Evolutionary conservation across 2,113 vertebrate species (phyloP).

Genomic region (Triplophysa siluroides): DNA sequence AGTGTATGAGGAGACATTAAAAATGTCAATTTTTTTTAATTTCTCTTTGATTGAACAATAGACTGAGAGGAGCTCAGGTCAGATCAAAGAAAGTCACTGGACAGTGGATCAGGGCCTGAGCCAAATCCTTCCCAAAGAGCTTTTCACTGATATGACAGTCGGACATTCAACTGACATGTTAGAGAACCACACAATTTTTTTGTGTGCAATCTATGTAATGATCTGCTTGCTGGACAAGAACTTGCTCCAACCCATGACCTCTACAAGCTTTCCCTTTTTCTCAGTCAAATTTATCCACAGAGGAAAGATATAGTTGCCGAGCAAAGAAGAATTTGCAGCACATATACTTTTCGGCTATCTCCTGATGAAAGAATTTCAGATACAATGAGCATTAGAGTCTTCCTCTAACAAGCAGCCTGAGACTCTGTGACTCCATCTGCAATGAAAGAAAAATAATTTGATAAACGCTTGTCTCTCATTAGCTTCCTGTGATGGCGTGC

Average conservation of each 20-base stretch:
- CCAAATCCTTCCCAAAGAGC: background rate
- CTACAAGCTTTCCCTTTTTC: background rate
- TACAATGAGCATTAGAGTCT: slow-evolving; percentile 4
- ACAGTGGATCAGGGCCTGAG: background rate
- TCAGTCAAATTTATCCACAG: background rate
- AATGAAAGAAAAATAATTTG: slow-evolving; percentile 36
- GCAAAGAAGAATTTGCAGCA: background rate
- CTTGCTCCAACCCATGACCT: background rate
- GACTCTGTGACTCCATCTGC: slow-evolving; percentile 33
- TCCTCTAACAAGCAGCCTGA: slow-evolving; percentile 25
- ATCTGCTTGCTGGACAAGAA: background rate
- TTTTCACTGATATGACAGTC: no score
- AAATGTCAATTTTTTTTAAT: background rate
- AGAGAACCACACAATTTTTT: background rate
- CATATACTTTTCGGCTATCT: slow-evolving; percentile 9
- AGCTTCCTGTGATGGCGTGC: background rate
- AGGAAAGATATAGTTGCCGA: background rate
- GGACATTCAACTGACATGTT: no score
- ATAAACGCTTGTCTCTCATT: slow-evolving; percentile 43
- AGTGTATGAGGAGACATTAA: no score
- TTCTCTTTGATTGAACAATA: background rate
- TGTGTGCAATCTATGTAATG: background rate
- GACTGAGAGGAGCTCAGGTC: background rate
- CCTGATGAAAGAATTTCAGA: slow-evolving; percentile 23
- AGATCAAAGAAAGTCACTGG: background rate